These are phyloP conservation scores for Oryzias sinensis DNA, from an alignment of 2,797 vertebrate genomes.

Conservation along the genomic window DNA sequence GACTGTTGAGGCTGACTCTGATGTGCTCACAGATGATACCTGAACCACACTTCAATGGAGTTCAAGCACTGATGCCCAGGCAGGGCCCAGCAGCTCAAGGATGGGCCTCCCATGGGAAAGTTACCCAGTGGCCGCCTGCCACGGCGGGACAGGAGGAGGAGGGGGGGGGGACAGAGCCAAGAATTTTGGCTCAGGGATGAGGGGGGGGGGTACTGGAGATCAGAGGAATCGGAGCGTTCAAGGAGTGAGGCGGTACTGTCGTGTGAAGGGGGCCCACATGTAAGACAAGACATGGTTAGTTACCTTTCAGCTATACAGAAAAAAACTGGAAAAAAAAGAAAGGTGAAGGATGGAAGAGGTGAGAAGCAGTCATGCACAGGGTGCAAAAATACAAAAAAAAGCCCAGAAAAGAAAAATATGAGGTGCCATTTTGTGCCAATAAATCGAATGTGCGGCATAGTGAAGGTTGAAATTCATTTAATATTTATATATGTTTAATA, in stretches of 20 bases:
- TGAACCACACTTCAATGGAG: conserved; percentile 45
- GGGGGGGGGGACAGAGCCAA: conserved; percentile 1
- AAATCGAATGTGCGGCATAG: no score
- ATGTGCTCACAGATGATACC: conserved; percentile 64
- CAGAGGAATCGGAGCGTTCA: conserved; percentile 14
- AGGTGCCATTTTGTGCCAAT: no score
- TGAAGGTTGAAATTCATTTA: no score
- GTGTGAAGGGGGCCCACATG: conserved; percentile 32
- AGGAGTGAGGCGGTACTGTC: conserved; percentile 25
- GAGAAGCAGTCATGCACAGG: conserved; percentile 1
- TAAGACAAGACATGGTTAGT: conserved; percentile 65
- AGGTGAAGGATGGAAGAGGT: conserved; percentile 22
- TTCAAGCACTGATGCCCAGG: conserved; percentile 52
- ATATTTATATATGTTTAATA: no score
- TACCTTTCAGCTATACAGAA: conserved; percentile 44
- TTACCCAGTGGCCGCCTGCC: no score
- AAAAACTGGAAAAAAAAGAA: neutral
- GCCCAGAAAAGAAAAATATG: no score
- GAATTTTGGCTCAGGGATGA: conserved; percentile 7
- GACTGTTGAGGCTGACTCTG: conserved; percentile 24
- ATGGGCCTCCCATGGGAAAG: conserved; percentile 52
- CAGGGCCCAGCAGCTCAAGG: conserved; percentile 49
- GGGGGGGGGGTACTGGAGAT: conserved; percentile 19
- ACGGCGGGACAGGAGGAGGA: conserved; percentile 16
- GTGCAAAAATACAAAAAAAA: no score